phyloP scores from a whole-genome alignment of 2,888 invertebrate genomes.

The Epirrhoe tristata region DNA sequence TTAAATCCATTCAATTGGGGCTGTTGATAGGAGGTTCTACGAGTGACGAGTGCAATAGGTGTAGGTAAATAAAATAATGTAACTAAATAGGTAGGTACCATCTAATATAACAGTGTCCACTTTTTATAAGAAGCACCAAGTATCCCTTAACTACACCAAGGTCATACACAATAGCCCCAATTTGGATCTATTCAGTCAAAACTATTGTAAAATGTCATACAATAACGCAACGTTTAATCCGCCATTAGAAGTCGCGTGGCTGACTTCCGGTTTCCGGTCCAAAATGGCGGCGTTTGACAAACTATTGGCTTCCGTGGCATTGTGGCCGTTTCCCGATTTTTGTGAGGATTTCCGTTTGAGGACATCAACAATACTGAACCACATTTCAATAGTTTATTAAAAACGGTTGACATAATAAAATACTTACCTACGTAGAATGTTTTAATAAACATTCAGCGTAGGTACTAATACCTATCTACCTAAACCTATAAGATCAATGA shows the following conservation, averaged over 20 bases:
- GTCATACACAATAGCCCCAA: slow-evolving; percentile 26
- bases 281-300: slow-evolving; percentile 63
- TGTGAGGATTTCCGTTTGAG: slow-evolving; percentile 49
- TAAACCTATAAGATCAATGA: no score
- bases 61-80: no score
- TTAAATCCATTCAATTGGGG: no score
- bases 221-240: slow-evolving; percentile 49
- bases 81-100: no score
- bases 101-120: background rate
- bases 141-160: slow-evolving; percentile 13
- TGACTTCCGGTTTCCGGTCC: slow-evolving; percentile 73
- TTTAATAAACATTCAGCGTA: background rate
- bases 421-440: no score
- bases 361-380: slow-evolving; percentile 17
- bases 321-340: slow-evolving; percentile 52
- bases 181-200: slow-evolving; percentile 32
- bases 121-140: background rate
- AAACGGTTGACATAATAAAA: background rate
- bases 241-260: slow-evolving; percentile 64
- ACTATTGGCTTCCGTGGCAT: slow-evolving; percentile 59
- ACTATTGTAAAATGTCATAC: slow-evolving; percentile 40
- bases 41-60: no score
- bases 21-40: no score
- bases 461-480: background rate
- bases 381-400: slow-evolving; percentile 19